phyloP scores from a whole-genome alignment of 2,888 invertebrate species.

The Callyntrura sp. region DNA sequence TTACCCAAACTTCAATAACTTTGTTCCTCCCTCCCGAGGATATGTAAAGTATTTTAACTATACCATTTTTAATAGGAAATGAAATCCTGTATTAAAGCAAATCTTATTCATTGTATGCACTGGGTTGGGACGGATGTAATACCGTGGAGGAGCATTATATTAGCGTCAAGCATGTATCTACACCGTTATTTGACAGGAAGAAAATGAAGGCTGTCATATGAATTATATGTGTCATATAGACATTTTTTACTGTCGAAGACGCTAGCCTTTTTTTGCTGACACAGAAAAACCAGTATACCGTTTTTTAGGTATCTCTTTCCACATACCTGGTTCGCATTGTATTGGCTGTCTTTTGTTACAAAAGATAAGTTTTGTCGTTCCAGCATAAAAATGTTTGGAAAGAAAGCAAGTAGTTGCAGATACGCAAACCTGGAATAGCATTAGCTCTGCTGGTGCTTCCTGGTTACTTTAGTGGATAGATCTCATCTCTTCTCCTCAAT shows the following conservation, averaged over 20 bases:
- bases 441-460: not conserved
- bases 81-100: constrained; percentile 56
- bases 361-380: not conserved
- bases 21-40: constrained; percentile 17
- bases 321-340: not conserved
- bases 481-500: not conserved
- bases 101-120: constrained; percentile 43
- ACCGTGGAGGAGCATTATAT: not conserved
- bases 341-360: not conserved
- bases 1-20: constrained; percentile 29
- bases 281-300: not conserved
- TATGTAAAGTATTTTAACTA: not conserved
- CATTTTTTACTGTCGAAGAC: constrained; percentile 14
- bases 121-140: not conserved
- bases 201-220: constrained; percentile 2
- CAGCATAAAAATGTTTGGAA: constrained; percentile 3
- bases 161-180: not conserved
- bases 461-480: no score
- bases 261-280: not conserved
- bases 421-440: no score
- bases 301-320: not conserved
- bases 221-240: constrained; percentile 39
- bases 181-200: constrained; percentile 12
- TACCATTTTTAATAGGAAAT: constrained; percentile 31
- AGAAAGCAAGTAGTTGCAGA: not conserved